These are phyloP conservation scores for Aegotheles bennettii DNA, from an alignment of 2,113 vertebrate genomes.

Conservation along the genomic window DNA sequence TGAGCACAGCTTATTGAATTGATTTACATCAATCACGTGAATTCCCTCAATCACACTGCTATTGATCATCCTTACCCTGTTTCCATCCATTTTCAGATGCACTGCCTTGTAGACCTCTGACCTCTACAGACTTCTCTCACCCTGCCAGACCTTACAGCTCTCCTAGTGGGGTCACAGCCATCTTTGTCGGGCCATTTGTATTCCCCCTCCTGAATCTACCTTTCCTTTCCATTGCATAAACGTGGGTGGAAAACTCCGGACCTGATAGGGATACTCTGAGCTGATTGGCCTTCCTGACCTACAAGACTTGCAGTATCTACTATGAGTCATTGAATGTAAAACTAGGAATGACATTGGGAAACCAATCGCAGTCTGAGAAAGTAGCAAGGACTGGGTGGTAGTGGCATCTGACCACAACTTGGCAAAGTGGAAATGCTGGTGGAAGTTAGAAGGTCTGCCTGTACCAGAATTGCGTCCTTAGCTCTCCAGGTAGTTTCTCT, in stretches of 20 bases:
- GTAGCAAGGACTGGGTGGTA: neutral
- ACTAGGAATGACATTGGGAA: neutral
- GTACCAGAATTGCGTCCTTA: neutral
- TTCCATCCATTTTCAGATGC: neutral
- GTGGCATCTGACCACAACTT: neutral
- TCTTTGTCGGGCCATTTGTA: neutral
- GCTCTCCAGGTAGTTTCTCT: neutral
- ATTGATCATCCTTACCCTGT: fast-evolving
- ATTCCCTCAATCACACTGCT: neutral
- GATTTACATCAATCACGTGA: neutral
- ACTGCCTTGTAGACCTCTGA: neutral
- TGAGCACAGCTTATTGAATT: neutral
- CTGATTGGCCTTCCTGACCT: neutral
- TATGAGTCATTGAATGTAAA: neutral
- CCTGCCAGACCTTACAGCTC: neutral
- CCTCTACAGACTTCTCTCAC: neutral
- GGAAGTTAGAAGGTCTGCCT: neutral
- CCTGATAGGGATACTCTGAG: neutral
- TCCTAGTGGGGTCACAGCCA: neutral
- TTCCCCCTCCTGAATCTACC: neutral
- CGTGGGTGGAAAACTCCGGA: neutral
- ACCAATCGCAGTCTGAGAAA: fast-evolving
- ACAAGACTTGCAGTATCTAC: neutral
- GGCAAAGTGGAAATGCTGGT: neutral
- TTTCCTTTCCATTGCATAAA: neutral